Conservation (phyloP, 1,140 invertebrate species). For the Drosophila parabipectinata region DNA sequence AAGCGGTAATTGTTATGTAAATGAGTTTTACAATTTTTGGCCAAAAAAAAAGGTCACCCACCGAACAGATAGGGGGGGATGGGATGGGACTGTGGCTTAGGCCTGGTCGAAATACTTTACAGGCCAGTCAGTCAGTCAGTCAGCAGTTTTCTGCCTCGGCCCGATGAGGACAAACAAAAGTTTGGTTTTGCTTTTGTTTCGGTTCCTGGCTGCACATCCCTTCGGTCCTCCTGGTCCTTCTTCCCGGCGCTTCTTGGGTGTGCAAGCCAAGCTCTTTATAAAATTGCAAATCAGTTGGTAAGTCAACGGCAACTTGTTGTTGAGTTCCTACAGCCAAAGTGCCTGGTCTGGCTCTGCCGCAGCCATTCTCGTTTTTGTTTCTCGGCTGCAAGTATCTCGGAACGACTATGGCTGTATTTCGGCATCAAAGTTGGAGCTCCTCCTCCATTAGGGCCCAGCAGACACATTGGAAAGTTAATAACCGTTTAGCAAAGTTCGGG, state of each 20-base stretch:
- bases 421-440: constrained; percentile 62
- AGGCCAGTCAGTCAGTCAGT: constrained; percentile 38
- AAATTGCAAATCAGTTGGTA: constrained; percentile 82
- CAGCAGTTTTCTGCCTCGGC: constrained; percentile 43
- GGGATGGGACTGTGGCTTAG: constrained; percentile 26
- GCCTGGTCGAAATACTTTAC: constrained; percentile 34
- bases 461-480: constrained; percentile 78
- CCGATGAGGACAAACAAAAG: constrained; percentile 51
- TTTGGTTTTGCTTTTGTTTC: constrained; percentile 51
- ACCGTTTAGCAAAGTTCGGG: constrained; percentile 71
- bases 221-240: neutral
- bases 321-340: constrained; percentile 27
- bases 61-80: constrained; percentile 20
- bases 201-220: constrained; percentile 38
- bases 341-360: neutral
- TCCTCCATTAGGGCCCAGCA: constrained; percentile 27
- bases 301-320: constrained; percentile 69
- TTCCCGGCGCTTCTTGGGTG: neutral
- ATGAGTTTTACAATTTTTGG: constrained; percentile 78
- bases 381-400: constrained; percentile 55
- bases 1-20: constrained; percentile 79
- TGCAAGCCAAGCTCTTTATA: constrained; percentile 69
- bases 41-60: constrained; percentile 64
- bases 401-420: constrained; percentile 76
- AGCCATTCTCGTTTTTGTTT: constrained; percentile 28